These are phyloP conservation scores for Poeciliopsis gracilis DNA, from an alignment of 2,797 vertebrate genomes.

Conservation along the genomic window DNA sequence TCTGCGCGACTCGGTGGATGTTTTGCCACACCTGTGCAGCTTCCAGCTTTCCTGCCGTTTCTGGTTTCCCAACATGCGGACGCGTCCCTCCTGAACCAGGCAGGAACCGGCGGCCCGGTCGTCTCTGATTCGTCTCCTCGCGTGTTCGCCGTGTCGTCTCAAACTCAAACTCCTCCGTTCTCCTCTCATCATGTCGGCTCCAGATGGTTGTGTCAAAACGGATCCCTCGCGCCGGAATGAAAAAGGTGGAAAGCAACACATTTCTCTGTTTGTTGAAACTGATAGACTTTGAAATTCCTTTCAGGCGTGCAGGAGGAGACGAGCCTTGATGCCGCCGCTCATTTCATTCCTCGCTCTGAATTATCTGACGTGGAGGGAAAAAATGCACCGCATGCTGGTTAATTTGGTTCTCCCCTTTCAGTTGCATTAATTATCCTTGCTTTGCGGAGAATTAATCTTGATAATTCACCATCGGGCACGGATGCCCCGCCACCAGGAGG, in stretches of 20 bases:
- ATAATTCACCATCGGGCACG: conserved; percentile 44
- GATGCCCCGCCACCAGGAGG: conserved; percentile 77
- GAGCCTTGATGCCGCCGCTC: conserved; percentile 62
- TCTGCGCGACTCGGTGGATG: neutral
- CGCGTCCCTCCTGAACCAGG: conserved; percentile 67
- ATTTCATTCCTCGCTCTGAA: conserved; percentile 47
- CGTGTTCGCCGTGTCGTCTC: conserved; percentile 71
- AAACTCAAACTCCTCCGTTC: conserved; percentile 78
- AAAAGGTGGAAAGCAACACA: conserved; percentile 66
- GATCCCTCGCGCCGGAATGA: conserved; percentile 50
- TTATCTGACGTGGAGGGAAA: conserved; percentile 38
- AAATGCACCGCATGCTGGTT: conserved; percentile 29
- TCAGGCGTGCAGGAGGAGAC: conserved; percentile 65
- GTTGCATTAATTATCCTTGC: conserved; percentile 64
- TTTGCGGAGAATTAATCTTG: conserved; percentile 66
- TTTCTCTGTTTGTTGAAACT: conserved; percentile 76
- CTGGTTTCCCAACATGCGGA: conserved; percentile 70
- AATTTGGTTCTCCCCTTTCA: conserved; percentile 39
- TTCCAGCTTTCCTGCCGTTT: conserved; percentile 43
- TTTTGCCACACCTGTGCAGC: conserved; percentile 67
- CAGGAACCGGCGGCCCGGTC: conserved; percentile 23
- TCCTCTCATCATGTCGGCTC: conserved; percentile 75
- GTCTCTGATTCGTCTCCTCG: conserved; percentile 69
- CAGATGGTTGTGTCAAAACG: conserved; percentile 80
- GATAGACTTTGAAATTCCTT: conserved; percentile 77